Percentiles rank a stretch among this genome's conserved stretches.
Conservation (phyloP, 2,888 invertebrate species). For the Ophion ventricosus region DNA sequence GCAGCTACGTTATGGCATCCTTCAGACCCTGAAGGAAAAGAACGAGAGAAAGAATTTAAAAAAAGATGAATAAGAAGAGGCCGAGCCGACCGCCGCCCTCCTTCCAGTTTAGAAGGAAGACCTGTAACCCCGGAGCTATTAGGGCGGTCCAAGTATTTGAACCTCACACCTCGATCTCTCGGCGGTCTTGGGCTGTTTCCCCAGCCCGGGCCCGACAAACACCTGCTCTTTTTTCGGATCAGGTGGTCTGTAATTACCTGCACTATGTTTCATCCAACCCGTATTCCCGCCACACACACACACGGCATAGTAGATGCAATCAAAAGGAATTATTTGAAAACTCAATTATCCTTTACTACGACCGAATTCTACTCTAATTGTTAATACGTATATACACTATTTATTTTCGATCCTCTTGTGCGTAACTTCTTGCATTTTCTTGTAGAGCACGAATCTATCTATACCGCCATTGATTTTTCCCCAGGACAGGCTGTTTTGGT, state of each 20-base stretch:
- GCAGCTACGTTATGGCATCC: slow-evolving; percentile 46
- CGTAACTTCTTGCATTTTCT: slow-evolving; percentile 1
- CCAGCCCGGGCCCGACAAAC: slow-evolving; percentile 74
- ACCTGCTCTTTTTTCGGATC: slow-evolving; percentile 82
- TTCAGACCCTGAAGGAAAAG: slow-evolving; percentile 38
- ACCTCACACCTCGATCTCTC: slow-evolving; percentile 82
- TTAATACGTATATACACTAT: slow-evolving; percentile 12
- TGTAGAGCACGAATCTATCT: background rate
- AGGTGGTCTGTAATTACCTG: slow-evolving; percentile 82
- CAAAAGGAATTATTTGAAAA: slow-evolving; percentile 82
- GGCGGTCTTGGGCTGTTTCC: slow-evolving; percentile 64
- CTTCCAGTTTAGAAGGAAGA: slow-evolving; percentile 76
- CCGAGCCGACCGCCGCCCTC: slow-evolving; percentile 53
- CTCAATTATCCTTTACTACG: slow-evolving; percentile 82
- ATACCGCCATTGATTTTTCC: background rate
- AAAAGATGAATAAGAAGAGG: slow-evolving; percentile 49
- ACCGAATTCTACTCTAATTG: slow-evolving; percentile 2
- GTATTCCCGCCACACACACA: slow-evolving; percentile 65
- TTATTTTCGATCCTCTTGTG: slow-evolving; percentile 9
- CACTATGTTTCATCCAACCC: slow-evolving; percentile 80
- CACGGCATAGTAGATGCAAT: slow-evolving; percentile 78
- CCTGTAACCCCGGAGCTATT: slow-evolving; percentile 81
- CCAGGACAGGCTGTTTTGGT: too few relatives aligned
- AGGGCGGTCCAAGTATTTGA: slow-evolving; percentile 81
- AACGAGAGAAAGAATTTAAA: slow-evolving; percentile 43